Percentiles rank a stretch among this genome's conserved stretches.
Evolutionary conservation across 2,113 vertebrate species (phyloP).

Genomic region (Myotis lucifugus): DNA sequence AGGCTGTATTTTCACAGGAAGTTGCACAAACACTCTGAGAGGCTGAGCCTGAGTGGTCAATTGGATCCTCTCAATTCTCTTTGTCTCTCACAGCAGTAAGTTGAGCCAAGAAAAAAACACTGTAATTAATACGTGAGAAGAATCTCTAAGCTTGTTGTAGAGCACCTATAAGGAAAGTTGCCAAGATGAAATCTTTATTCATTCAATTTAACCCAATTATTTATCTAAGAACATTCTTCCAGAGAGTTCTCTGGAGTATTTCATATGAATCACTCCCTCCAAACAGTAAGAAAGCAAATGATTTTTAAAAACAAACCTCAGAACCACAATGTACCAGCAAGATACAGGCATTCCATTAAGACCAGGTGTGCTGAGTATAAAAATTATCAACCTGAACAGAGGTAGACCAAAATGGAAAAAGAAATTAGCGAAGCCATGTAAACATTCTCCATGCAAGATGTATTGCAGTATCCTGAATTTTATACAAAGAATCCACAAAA

Average conservation of each 20-base stretch:
- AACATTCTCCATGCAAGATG: not conserved
- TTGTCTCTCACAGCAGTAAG: not conserved
- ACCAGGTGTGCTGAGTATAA: not conserved
- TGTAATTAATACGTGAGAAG: not conserved
- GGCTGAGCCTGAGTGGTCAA: not conserved
- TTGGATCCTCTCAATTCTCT: not conserved
- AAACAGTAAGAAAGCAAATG: not conserved
- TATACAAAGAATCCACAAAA: not conserved
- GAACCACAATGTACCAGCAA: not conserved
- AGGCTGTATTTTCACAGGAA: not conserved
- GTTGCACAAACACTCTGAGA: not conserved
- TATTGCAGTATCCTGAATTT: not conserved
- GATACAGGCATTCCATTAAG: not conserved
- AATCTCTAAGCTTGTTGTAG: not conserved
- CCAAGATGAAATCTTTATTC: not conserved
- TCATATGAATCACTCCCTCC: not conserved
- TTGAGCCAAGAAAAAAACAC: not conserved
- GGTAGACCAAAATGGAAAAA: not conserved
- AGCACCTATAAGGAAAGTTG: not conserved
- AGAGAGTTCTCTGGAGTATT: not conserved
- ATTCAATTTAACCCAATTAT: constrained; percentile 40
- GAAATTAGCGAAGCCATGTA: not conserved
- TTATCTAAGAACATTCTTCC: constrained; percentile 12
- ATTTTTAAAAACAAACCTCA: not conserved
- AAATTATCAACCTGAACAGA: not conserved